A percentile compares a stretch with the other conserved stretches of the same genome.
These are phyloP conservation scores for Zootermopsis nevadensis DNA, from an alignment of 2,888 invertebrate genomes.

Conservation along the genomic window DNA sequence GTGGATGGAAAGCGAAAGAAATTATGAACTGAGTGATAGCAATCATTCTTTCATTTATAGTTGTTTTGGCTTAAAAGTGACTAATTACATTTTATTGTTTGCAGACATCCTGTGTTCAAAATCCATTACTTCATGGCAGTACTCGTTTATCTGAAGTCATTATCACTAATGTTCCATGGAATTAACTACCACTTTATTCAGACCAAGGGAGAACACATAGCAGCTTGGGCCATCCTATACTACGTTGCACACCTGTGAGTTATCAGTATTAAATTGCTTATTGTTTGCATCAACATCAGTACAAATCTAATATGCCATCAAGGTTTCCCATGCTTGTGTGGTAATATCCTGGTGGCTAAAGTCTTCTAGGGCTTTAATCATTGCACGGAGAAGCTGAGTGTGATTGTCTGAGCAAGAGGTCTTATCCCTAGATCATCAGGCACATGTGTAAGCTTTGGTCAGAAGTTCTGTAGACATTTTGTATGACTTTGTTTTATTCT, in stretches of 20 bases:
- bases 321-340: no score
- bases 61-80: background rate
- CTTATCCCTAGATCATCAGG: no score
- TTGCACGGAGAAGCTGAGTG: background rate
- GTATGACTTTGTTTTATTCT: no score
- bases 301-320: no score
- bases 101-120: constrained; percentile 85
- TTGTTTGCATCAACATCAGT: no score
- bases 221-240: constrained; percentile 97
- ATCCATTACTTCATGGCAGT: constrained; percentile 98
- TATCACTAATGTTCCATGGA: constrained; percentile 94
- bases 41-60: no score
- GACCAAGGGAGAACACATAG: constrained; percentile 90
- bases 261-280: constrained; percentile 33
- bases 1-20: no score
- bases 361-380: background rate
- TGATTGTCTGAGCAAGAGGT: background rate
- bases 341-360: no score
- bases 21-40: no score
- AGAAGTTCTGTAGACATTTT: no score
- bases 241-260: constrained; percentile 97
- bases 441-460: no score
- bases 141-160: constrained; percentile 89
- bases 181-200: constrained; percentile 96
- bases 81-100: constrained; percentile 56